phyloP scores from a whole-genome alignment of 2,888 invertebrate genomes.

The Sesia bembeciformis region DNA sequence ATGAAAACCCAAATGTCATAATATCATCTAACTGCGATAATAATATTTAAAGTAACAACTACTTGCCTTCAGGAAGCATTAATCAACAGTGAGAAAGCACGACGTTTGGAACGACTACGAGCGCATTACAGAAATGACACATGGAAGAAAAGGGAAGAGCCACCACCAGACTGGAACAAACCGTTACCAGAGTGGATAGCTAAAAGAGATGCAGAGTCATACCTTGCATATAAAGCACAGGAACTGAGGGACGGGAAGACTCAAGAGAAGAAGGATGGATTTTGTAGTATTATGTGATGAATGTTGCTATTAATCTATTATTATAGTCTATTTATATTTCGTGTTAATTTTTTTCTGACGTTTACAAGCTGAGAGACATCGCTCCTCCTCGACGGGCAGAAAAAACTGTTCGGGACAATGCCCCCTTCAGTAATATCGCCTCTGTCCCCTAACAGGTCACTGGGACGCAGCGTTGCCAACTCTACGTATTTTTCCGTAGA shows the following conservation, averaged over 20 bases:
- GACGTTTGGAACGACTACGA: slow-evolving; percentile 76
- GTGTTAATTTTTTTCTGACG: not conserved
- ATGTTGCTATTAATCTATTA: not conserved
- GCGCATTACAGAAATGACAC: slow-evolving; percentile 83
- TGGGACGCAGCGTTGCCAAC: too few relatives aligned
- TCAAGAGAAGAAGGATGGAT: slow-evolving; percentile 26
- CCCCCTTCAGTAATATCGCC: too few relatives aligned
- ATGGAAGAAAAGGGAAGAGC: slow-evolving; percentile 84
- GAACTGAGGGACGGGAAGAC: slow-evolving; percentile 66
- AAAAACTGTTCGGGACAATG: not conserved
- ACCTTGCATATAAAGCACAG: slow-evolving; percentile 77
- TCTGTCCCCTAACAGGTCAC: too few relatives aligned
- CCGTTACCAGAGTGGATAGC: slow-evolving; percentile 85
- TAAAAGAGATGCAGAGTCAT: slow-evolving; percentile 79
- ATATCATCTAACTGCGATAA: too few relatives aligned
- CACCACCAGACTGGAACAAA: slow-evolving; percentile 87
- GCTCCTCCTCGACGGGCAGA: not conserved
- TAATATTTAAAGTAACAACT: too few relatives aligned
- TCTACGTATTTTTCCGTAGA: too few relatives aligned
- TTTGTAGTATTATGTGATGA: slow-evolving; percentile 52
- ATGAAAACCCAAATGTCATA: too few relatives aligned
- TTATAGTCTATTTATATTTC: not conserved
- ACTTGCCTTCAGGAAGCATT: slow-evolving; percentile 69
- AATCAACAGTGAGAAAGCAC: slow-evolving; percentile 80
- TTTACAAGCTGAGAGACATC: too few relatives aligned